Evolutionary conservation across 2,797 vertebrate genomes (phyloP), one percentile per base, ranked within the genome.

Genomic region (Anolis apletophallus): DNA sequence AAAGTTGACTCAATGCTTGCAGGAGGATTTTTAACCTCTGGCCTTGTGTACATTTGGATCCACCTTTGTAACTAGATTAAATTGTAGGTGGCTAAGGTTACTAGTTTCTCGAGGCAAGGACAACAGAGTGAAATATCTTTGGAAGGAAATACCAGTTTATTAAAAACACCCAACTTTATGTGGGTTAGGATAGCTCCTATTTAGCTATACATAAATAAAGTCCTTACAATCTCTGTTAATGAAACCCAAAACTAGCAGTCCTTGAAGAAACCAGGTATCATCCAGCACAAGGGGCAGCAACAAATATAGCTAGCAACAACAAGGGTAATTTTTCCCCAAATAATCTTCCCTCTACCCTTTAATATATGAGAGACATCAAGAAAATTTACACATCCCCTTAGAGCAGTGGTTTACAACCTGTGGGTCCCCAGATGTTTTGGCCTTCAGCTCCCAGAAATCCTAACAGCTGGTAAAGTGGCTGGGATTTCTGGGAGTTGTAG

Each of bases 21-120:
- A 88, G 67, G 81, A 72, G 59, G 59, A 29, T 5, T 34, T 89
- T 75, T 89, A 78, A 94, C 91, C 92, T 91, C 86, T 74, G 59
- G 83, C 81, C 91, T 87, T 94, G 88, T 94, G 92, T 87, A 84
- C 84, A 89, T 88, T 91, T 91, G 92, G 16, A 90, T 91, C 88
- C 85, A 69, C 80, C 80, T 78, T 91, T 91, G 85, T 93, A 90
- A 93, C 88, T 84, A 55, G 26, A 83, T 87, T 89, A 88, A 91
- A 85, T 91, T 90, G 85, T 71, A 88, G n/a, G 57, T 93, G 85
- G 86, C 85, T 40, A 36, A 93, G 40, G 85, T 78, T 89, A 94
- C 34, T 64, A 81, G 86, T 85, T 93, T 88, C 89, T 85, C 92
- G 90, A 90, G 88, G 90, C 52, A 61, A 61, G 2, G 52, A 91